These are phyloP conservation scores for Argentina silus DNA, from an alignment of 2,797 vertebrate genomes.

Conservation along the genomic window DNA sequence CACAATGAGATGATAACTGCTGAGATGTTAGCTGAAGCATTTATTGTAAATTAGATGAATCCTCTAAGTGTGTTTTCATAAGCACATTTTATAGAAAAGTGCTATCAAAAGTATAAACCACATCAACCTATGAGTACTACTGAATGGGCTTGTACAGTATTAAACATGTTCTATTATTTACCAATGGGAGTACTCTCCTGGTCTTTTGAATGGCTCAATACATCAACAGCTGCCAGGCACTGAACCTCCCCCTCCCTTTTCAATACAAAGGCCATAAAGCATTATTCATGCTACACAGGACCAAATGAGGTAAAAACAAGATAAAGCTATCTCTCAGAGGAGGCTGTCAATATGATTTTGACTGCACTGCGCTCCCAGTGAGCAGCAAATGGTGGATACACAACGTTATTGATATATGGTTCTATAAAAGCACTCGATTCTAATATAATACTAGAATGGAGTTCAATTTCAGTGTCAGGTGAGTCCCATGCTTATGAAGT, in stretches of 20 bases:
- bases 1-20: neutral
- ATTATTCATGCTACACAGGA: conserved; percentile 34
- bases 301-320: neutral
- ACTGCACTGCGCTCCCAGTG: too few relatives aligned
- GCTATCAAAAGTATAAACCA: neutral
- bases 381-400: too few relatives aligned
- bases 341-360: too few relatives aligned
- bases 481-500: conserved; percentile 19
- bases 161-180: neutral
- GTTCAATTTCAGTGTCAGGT: conserved; percentile 13
- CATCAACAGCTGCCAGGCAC: conserved; percentile 41
- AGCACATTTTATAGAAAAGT: neutral
- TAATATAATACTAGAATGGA: neutral
- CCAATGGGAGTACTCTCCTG: conserved; percentile 8
- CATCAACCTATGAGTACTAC: neutral
- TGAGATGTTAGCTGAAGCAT: neutral
- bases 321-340: conserved; percentile 22
- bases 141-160: neutral
- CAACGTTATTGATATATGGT: too few relatives aligned
- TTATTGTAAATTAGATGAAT: neutral
- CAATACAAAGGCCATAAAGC: conserved; percentile 51
- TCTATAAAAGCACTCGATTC: too few relatives aligned
- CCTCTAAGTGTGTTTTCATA: too few relatives aligned
- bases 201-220: conserved; percentile 24
- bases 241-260: conserved; percentile 20